Conservation (phyloP, 2,888 invertebrate genomes). For the Pachliopta kotzebuea region DNA sequence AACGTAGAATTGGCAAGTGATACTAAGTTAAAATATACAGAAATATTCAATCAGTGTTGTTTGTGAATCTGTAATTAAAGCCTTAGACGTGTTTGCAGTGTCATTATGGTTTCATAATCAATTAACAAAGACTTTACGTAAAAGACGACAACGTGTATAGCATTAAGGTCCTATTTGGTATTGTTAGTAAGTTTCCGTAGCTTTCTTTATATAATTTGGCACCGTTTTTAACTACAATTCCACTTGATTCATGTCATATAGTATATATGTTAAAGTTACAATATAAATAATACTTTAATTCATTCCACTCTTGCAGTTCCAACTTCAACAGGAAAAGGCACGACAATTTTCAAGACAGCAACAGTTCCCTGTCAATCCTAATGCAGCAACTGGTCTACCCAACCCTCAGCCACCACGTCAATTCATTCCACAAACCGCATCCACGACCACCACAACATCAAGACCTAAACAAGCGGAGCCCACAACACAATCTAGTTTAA, state of each 20-base stretch:
- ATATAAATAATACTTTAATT: no score
- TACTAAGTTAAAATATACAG: conserved; percentile 4
- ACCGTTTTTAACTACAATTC: no score
- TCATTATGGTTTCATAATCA: conserved; percentile 11
- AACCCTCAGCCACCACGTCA: conserved; percentile 53
- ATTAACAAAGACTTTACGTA: conserved; percentile 1
- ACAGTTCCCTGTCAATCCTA: conserved; percentile 46
- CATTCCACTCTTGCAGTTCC: conserved; percentile 47
- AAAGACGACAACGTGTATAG: no score
- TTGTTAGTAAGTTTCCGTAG: no score
- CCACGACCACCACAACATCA: conserved; percentile 45
- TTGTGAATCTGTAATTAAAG: conserved; percentile 14
- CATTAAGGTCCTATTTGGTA: no score
- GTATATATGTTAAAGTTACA: no score
- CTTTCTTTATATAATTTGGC: no score
- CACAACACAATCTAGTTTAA: conserved; percentile 54
- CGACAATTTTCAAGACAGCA: conserved; percentile 61
- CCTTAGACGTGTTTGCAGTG: neutral
- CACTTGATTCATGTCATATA: no score
- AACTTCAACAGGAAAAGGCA: conserved; percentile 61
- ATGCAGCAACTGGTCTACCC: conserved; percentile 42
- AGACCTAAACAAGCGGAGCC: conserved; percentile 41
- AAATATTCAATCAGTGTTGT: conserved; percentile 12
- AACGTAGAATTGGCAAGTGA: conserved; percentile 9
- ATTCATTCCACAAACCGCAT: conserved; percentile 50